A percentile compares a stretch with the other conserved stretches of the same genome.
phyloP scores from a whole-genome alignment of 2,888 invertebrate genomes.

The Eristalis arbustorum region DNA sequence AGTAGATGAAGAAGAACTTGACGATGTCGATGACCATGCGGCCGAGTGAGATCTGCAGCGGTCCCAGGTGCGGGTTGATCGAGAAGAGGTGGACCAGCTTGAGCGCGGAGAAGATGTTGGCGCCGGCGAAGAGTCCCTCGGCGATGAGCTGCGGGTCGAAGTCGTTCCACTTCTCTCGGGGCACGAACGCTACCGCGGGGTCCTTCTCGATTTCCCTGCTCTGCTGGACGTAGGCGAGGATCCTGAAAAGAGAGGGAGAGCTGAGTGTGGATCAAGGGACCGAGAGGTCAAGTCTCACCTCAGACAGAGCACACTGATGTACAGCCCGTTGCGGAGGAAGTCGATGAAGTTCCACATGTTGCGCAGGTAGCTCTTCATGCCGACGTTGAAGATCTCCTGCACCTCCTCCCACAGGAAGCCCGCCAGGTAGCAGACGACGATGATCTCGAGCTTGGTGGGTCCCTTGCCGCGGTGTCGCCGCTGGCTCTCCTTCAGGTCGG shows the following conservation, averaged over 20 bases:
- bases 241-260: slow-evolving; percentile 78
- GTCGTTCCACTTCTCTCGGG: slow-evolving; percentile 93
- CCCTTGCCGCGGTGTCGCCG: slow-evolving; percentile 90
- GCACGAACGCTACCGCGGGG: slow-evolving; percentile 86
- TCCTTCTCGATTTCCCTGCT: slow-evolving; percentile 85
- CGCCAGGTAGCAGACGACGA: slow-evolving; percentile 91
- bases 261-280: not conserved
- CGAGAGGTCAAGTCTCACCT: slow-evolving; percentile 76
- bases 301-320: slow-evolving; percentile 87
- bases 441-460: slow-evolving; percentile 91
- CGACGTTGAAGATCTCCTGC: slow-evolving; percentile 93
- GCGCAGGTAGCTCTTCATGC: slow-evolving; percentile 91
- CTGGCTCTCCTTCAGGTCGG: slow-evolving; percentile 83
- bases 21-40: slow-evolving; percentile 94
- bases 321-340: slow-evolving; percentile 93
- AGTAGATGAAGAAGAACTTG: slow-evolving; percentile 95
- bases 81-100: slow-evolving; percentile 96
- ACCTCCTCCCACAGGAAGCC: slow-evolving; percentile 96
- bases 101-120: slow-evolving; percentile 95
- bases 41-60: slow-evolving; percentile 94
- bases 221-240: slow-evolving; percentile 89
- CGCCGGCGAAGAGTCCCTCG: slow-evolving; percentile 95
- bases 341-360: slow-evolving; percentile 99
- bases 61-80: slow-evolving; percentile 95
- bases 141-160: slow-evolving; percentile 96